Conservation (phyloP, 2,113 vertebrate genomes). For the Sialia sialis region DNA sequence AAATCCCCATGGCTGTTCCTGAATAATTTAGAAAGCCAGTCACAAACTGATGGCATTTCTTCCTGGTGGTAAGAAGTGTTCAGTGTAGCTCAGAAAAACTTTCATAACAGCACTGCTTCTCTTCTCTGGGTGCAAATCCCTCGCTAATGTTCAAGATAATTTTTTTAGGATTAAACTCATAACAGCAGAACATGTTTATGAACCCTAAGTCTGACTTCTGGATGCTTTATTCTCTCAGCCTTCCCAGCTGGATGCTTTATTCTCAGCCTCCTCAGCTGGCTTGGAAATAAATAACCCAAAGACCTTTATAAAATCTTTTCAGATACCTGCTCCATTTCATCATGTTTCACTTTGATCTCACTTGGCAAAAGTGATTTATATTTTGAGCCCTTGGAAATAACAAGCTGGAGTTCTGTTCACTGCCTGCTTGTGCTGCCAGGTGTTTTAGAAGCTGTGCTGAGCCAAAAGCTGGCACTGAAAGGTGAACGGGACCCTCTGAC, state of each 20-base stretch:
- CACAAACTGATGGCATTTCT: not conserved
- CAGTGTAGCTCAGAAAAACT: not conserved
- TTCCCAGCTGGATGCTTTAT: not conserved
- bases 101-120: not conserved
- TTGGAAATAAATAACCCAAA: not conserved
- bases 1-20: not conserved
- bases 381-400: not conserved
- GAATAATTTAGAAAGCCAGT: not conserved
- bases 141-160: accelerated
- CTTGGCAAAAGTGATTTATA: not conserved
- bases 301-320: not conserved
- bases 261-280: not conserved
- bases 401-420: not conserved
- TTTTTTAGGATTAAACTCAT: not conserved
- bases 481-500: not conserved
- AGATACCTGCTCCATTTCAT: not conserved
- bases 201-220: not conserved
- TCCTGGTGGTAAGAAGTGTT: not conserved
- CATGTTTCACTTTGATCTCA: not conserved
- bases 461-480: not conserved
- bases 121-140: not conserved
- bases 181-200: not conserved
- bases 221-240: not conserved
- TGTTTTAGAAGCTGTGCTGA: not conserved
- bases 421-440: not conserved